Base-by-base conservation (phyloP, 2,113 vertebrate genomes). In the Butorides virescens region DNA sequence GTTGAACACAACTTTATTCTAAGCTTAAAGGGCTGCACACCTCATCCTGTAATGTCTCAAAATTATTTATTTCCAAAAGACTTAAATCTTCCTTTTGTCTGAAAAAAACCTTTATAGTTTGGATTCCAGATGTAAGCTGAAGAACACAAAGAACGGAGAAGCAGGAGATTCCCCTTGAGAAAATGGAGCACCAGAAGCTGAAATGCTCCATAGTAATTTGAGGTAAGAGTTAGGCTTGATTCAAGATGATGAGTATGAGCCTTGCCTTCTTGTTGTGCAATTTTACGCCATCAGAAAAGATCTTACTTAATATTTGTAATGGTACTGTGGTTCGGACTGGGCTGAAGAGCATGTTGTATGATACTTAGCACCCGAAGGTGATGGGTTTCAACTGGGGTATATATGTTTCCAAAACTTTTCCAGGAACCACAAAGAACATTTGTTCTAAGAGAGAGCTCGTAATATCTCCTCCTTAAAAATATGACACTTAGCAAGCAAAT, bases 331-430 rank as follows among this genome's bases (percentile, higher is more conserved):
- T 27, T n/a, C 80, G 63, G 44, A 25, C 30, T 22, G 44, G 42
- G 20, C 7, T 34, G 46, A 20, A 0, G 21, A 67, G 53, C 8
- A 12, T 0, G 10, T 5, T 1, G 1, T 16, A 2, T n/a, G 67
- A 2, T 19, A 39, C 77, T 47, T 30, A 13, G 2, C 50, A 14
- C 39, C 6, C 52, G 46, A 32, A 65, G 50, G 59, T 5, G 59
- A 46, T 6, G 2, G 9, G 52, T 13, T 55, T 73, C 82, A 30
- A 1, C 12, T 15, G 25, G 61, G 17, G 15, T 22, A 11, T 10
- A 8, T 3, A 1, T 3, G 7, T 61, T 74, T 15, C 47, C 52
- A 75, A 62, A 85, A 46, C 29, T 71, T 55, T 7, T 63, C 55
- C 66, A n/a, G 52, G 68, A 20, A 36, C 34, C 23, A 27, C 44